A percentile compares a stretch with the other conserved stretches of the same genome.
These are phyloP conservation scores for Oscheius sp. DNA, from an alignment of 2,888 invertebrate genomes.

Conservation along the genomic window DNA sequence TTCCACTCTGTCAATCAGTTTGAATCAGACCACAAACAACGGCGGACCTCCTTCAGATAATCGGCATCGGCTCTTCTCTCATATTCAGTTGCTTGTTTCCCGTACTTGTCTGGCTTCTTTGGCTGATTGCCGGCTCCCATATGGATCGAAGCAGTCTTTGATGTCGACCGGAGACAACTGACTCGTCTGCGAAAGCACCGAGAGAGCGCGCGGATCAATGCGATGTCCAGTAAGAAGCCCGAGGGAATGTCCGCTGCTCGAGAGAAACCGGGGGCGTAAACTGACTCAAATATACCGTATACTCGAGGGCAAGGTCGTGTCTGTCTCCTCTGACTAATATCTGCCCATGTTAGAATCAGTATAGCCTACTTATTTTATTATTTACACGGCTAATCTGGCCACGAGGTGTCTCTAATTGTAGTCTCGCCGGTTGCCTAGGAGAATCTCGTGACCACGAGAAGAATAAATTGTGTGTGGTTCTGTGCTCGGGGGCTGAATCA, in stretches of 20 bases:
- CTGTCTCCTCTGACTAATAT: too few species aligned
- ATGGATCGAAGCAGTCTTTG: constrained; percentile 28
- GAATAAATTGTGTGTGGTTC: too few species aligned
- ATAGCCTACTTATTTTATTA: too few species aligned
- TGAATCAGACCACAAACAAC: too few species aligned
- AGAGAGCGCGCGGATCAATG: constrained; percentile 32
- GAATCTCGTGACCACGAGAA: too few species aligned
- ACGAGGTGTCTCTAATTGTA: too few species aligned
- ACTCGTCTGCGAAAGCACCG: constrained; percentile 25
- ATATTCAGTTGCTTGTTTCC: not conserved
- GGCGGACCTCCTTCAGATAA: not conserved
- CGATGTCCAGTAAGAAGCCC: constrained; percentile 17
- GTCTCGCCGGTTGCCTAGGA: too few species aligned
- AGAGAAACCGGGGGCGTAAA: not conserved
- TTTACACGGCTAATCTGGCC: too few species aligned
- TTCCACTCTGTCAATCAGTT: constrained; percentile 5
- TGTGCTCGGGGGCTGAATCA: too few species aligned
- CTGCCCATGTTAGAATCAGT: too few species aligned
- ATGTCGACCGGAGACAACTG: constrained; percentile 30
- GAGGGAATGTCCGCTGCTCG: not conserved
- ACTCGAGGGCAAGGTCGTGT: not conserved
- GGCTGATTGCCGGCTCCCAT: not conserved
- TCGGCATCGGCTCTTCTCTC: not conserved
- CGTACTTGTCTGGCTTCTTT: not conserved
- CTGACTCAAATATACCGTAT: not conserved